Evolutionary conservation across 2,113 vertebrate genomes (phyloP).

Genomic region (Pimephales promelas): DNA sequence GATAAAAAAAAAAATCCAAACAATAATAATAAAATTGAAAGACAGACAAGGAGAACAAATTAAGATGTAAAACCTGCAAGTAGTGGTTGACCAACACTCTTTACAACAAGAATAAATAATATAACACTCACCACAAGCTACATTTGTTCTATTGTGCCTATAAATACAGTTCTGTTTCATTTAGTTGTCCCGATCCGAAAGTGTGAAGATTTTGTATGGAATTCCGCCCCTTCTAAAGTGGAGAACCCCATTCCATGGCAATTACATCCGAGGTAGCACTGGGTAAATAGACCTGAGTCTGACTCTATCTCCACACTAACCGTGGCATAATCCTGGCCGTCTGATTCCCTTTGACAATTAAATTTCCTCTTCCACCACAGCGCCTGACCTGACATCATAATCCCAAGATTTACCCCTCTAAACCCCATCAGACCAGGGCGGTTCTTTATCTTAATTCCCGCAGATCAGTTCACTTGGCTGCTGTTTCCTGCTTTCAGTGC

Average conservation of each 20-base stretch:
- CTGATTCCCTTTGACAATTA: slow-evolving; percentile 65
- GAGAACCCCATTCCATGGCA: slow-evolving; percentile 37
- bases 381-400: slow-evolving; percentile 77
- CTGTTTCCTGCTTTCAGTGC: slow-evolving; percentile 27
- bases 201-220: slow-evolving; percentile 11
- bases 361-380: slow-evolving; percentile 67
- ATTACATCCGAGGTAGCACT: slow-evolving; percentile 39
- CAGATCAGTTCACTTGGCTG: slow-evolving; percentile 72
- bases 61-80: not conserved
- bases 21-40: too few relatives aligned
- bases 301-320: slow-evolving; percentile 56
- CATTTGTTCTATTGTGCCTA: not conserved
- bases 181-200: not conserved
- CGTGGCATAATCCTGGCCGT: slow-evolving; percentile 63
- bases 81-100: not conserved
- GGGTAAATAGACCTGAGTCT: slow-evolving; percentile 52
- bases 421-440: slow-evolving; percentile 61
- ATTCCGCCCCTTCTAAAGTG: slow-evolving; percentile 47
- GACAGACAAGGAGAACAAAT: not conserved
- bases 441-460: slow-evolving; percentile 72
- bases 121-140: slow-evolving; percentile 6
- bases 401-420: slow-evolving; percentile 78
- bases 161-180: not conserved
- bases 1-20: not conserved
- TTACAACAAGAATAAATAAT: not conserved